Conservation (phyloP, 2,113 vertebrate genomes). For the Pongo abelii region DNA sequence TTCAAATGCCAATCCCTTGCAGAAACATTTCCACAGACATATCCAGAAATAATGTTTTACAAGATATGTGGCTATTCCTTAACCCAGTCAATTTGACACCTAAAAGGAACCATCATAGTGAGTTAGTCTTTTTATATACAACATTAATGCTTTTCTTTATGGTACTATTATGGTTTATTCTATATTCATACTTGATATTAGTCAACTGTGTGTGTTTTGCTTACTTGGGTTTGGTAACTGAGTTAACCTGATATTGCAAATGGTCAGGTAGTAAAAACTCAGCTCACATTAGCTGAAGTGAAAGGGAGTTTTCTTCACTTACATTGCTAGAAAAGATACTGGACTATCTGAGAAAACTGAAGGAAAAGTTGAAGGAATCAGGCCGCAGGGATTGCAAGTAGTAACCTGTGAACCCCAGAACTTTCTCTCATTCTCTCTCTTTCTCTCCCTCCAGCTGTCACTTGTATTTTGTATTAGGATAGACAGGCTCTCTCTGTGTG, state of each 20-base stretch:
- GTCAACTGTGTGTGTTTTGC: background rate
- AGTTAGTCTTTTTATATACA: background rate
- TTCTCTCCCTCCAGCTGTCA: background rate
- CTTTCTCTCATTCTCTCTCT: background rate
- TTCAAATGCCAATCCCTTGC: background rate
- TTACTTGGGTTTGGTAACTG: background rate
- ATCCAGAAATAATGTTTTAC: background rate
- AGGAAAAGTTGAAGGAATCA: background rate
- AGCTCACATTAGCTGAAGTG: background rate
- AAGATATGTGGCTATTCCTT: background rate
- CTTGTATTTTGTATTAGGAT: background rate
- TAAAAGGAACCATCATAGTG: background rate
- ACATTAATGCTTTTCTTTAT: background rate
- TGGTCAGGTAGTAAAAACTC: background rate
- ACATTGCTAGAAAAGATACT: background rate
- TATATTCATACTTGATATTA: background rate
- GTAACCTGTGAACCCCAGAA: background rate
- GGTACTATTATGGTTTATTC: background rate
- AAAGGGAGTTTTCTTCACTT: background rate
- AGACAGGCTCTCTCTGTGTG: background rate
- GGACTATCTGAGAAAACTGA: background rate
- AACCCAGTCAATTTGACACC: background rate
- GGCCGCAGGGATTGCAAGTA: background rate
- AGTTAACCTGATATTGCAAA: background rate
- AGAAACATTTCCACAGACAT: background rate